A percentile compares a stretch with the other conserved stretches of the same genome.
These are phyloP conservation scores for Spermophilus dauricus DNA, from an alignment of 2,113 vertebrate species.

Conservation along the genomic window DNA sequence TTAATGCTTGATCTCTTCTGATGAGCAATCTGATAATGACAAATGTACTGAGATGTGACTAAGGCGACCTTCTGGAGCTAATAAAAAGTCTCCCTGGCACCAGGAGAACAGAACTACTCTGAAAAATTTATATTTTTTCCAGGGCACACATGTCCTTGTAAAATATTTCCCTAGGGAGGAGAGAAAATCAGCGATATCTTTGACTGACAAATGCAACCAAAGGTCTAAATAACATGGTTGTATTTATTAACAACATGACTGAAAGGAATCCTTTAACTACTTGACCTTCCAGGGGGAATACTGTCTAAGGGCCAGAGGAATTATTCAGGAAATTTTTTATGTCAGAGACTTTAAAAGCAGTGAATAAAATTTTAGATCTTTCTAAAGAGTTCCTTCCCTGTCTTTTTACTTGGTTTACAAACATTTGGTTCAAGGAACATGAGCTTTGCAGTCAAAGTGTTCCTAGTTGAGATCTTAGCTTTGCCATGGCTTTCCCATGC, in stretches of 20 bases:
- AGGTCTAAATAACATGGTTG: conserved; percentile 44
- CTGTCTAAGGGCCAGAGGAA: background rate
- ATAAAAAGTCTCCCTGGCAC: background rate
- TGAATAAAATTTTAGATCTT: background rate
- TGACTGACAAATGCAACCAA: conserved; percentile 21
- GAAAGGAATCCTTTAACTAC: conserved; percentile 35
- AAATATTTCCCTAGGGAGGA: background rate
- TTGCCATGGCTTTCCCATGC: background rate
- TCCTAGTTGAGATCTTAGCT: background rate
- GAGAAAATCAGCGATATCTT: conserved; percentile 21
- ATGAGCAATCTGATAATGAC: conserved; percentile 1
- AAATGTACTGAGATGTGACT: conserved; percentile 32
- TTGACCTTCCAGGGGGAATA: background rate
- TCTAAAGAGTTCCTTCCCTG: background rate
- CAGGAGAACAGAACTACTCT: background rate
- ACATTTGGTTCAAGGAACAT: conserved; percentile 1
- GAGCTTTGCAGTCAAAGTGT: background rate
- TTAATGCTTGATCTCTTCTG: background rate
- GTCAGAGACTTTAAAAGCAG: background rate
- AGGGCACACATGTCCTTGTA: background rate
- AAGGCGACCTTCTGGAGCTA: background rate
- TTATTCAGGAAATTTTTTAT: background rate
- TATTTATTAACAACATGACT: conserved; percentile 51
- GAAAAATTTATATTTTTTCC: conserved; percentile 54
- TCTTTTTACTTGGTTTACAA: conserved; percentile 44